Base-by-base conservation (phyloP, 2,888 invertebrate species). In the Itoplectis maculator region DNA sequence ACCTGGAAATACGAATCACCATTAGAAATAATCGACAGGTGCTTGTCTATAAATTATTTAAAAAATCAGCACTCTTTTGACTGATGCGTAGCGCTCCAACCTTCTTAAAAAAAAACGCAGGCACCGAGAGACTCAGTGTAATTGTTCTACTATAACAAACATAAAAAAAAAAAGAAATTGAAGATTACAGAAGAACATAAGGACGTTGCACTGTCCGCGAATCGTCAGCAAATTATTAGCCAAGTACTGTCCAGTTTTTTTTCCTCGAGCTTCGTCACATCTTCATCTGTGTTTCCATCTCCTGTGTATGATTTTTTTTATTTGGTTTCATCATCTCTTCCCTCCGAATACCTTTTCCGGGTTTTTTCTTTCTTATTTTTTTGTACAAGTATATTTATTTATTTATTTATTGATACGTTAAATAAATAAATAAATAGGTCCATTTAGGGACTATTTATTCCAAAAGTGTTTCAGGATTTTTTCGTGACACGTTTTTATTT, bases 401-500 rank as follows among this genome's bases (percentile, higher is more conserved):
- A n/a, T n/a, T n/a, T n/a, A n/a, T n/a, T n/a, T n/a, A n/a, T n/a
- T n/a, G n/a, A n/a, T n/a, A n/a, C n/a, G n/a, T n/a, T n/a, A n/a
- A n/a, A n/a, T n/a, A n/a, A n/a, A n/a, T n/a, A n/a, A n/a, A n/a
- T n/a, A n/a, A n/a, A n/a, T n/a, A n/a, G n/a, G n/a, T n/a, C n/a
- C n/a, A n/a, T n/a, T n/a, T n/a, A n/a, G n/a, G n/a, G n/a, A n/a
- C n/a, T n/a, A n/a, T n/a, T n/a, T n/a, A n/a, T n/a, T n/a, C n/a
- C n/a, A n/a, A n/a, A n/a, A n/a, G n/a, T n/a, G n/a, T n/a, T n/a
- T 11, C 13, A n/a, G 49, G 59, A n/a, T 20, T 23, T 42, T n/a
- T 40, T 42, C 18, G 42, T 63, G 70, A 63, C 78, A 56, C 72
- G 45, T 61, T 79, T 70, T 63, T 79, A n/a, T 82, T 79, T n/a